Evolutionary conservation across 2,797 vertebrate genomes (phyloP), one percentile per base, ranked within the genome.

Genomic region (Phoeniculus purpureus): DNA sequence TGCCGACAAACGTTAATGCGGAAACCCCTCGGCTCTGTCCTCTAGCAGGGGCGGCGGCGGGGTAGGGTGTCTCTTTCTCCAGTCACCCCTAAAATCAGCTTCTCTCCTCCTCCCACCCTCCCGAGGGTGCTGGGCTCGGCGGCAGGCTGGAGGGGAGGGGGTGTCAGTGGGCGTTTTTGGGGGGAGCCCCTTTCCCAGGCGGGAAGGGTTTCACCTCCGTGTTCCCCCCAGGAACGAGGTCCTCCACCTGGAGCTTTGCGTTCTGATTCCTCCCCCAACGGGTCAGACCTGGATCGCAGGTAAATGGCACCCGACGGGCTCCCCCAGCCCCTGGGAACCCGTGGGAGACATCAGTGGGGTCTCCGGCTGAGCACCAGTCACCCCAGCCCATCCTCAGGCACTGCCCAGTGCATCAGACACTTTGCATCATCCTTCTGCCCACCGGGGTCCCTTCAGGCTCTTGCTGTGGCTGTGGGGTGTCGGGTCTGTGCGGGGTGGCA

Each of bases 271-370:
- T 98, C 98, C 32, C 98, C 98, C 16, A 98, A 98, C 37, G 98
- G 98, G 32, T 98, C 98, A 7, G 99, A 99, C 90, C 80, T 98
- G 95, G 99, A 99, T 91, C 98, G 98, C 97, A 99, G 99, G 99
- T 99, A 98, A 95, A 22, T 1, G 12, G 40, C 48, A 8, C 47
- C 40, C 0, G 8, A 9, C 0, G 7, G 40, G 43, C 7, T 20
- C 31, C 40, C 60, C 29, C 5, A 3, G 10, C 34, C 3, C 68
- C 2, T 15, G 0, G 2, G 12, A 21, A 29, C 34, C 14, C 8
- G 0, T 2, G 4, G 13, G 26, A 14, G 29, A 6, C 4, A 0
- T 23, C 22, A 37, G 13, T 0, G 15, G 79, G 66, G 22, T 62
- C 45, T 19, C 59, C 4, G 0, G 50, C 51, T 29, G 14, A 37